phyloP scores from a whole-genome alignment of 2,797 vertebrate species.

The Sebastes flavidus region DNA sequence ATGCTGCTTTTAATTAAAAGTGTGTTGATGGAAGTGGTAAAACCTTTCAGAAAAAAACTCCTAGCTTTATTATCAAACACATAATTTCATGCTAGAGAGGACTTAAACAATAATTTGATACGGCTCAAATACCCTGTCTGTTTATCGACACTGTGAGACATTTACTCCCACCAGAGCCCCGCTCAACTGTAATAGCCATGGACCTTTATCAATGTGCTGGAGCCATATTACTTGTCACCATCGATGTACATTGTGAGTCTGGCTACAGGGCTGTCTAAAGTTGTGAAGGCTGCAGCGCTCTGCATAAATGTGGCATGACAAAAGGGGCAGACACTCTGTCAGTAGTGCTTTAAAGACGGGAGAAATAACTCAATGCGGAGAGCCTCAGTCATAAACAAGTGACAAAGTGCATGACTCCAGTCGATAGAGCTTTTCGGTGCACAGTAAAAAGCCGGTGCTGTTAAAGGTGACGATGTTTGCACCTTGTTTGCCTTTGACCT shows the following conservation, averaged over 20 bases:
- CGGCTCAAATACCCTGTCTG: conserved; percentile 1
- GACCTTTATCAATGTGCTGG: conserved; percentile 24
- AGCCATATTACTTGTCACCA: conserved; percentile 26
- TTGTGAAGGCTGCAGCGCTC: background rate
- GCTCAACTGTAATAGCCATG: conserved; percentile 14
- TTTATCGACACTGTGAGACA: conserved; percentile 40
- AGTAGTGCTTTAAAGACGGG: background rate
- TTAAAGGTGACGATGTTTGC: background rate
- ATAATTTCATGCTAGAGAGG: conserved; percentile 41
- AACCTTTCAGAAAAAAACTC: conserved; percentile 26
- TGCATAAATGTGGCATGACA: conserved; percentile 19
- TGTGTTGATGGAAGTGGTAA: conserved; percentile 11
- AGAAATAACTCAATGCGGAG: background rate
- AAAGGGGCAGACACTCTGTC: conserved; percentile 25
- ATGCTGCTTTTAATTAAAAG: conserved; percentile 38
- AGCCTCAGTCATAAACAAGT: conserved; percentile 18
- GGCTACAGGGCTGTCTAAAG: conserved; percentile 21
- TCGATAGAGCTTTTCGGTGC: background rate
- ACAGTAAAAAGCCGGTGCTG: background rate
- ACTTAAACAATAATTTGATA: conserved; percentile 5
- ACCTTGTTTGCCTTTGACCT: no score
- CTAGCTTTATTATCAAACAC: conserved; percentile 19
- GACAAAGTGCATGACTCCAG: conserved; percentile 13
- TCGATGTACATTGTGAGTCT: conserved; percentile 6
- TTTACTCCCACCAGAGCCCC: background rate